Evolutionary conservation across 2,888 invertebrate species (phyloP).

Genomic region (Cecidostiba fungosa): DNA sequence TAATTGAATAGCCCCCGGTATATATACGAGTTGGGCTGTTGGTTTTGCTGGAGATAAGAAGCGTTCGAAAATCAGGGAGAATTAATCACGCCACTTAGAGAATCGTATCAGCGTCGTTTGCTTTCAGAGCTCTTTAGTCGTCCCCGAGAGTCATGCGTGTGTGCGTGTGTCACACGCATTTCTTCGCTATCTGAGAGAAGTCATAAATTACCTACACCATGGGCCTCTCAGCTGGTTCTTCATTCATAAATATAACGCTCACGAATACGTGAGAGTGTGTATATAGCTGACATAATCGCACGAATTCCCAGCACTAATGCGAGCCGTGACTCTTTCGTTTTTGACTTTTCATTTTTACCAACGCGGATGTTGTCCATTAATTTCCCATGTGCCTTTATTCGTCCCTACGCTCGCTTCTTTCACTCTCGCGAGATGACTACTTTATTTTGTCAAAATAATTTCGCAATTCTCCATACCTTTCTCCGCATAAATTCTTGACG

Average conservation of each 20-base stretch:
- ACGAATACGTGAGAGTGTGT: constrained; percentile 54
- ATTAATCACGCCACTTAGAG: constrained; percentile 58
- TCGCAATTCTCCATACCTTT: neutral
- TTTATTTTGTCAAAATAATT: neutral
- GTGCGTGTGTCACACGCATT: constrained; percentile 59
- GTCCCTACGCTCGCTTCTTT: neutral
- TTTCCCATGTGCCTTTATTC: constrained; percentile 1
- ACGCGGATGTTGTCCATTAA: neutral
- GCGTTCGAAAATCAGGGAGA: constrained; percentile 34
- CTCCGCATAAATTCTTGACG: neutral
- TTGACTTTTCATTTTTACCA: constrained; percentile 38
- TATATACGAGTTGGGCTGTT: neutral
- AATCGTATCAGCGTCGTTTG: constrained; percentile 37
- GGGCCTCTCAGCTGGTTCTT: constrained; percentile 57
- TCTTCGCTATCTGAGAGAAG: constrained; percentile 67
- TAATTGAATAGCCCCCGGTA: constrained; percentile 33
- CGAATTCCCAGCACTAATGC: constrained; percentile 65
- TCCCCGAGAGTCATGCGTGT: neutral
- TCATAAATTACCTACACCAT: constrained; percentile 68
- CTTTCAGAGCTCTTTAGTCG: constrained; percentile 48
- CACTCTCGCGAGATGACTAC: neutral
- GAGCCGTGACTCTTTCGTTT: constrained; percentile 35
- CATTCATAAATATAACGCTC: constrained; percentile 66
- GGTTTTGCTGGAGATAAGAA: constrained; percentile 40
- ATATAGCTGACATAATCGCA: constrained; percentile 70